These are phyloP conservation scores for Lynx canadensis DNA, from an alignment of 2,113 vertebrate genomes.

Conservation along the genomic window DNA sequence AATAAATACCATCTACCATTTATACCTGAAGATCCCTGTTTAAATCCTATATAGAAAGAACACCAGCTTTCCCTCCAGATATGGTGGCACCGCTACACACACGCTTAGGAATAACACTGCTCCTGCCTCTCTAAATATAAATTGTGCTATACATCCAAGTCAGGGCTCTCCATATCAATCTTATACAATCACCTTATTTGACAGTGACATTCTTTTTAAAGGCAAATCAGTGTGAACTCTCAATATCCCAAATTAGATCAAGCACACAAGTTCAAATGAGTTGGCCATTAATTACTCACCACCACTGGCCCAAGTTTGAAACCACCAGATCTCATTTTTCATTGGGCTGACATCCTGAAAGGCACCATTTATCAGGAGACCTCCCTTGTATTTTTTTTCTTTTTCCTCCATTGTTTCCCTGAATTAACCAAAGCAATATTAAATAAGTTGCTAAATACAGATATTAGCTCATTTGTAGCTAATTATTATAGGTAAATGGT, in stretches of 20 bases:
- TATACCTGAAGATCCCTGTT: background rate
- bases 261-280: slow-evolving; percentile 78
- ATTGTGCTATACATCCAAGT: background rate
- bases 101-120: background rate
- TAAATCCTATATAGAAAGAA: background rate
- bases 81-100: background rate
- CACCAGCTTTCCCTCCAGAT: background rate
- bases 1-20: background rate
- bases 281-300: slow-evolving; percentile 82
- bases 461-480: slow-evolving; percentile 86
- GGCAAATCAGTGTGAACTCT: slow-evolving; percentile 75
- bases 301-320: slow-evolving; percentile 73
- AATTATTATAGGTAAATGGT: slow-evolving; percentile 87
- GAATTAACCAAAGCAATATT: slow-evolving; percentile 81
- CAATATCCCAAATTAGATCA: slow-evolving; percentile 84
- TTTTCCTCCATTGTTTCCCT: slow-evolving; percentile 76
- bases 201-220: slow-evolving; percentile 80
- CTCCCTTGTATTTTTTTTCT: slow-evolving; percentile 76
- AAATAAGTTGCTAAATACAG: slow-evolving; percentile 85
- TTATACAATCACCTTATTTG: slow-evolving; percentile 78
- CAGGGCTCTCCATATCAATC: slow-evolving; percentile 61
- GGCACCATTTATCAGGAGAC: slow-evolving; percentile 82
- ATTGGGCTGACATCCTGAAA: slow-evolving; percentile 82
- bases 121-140: background rate
- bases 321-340: slow-evolving; percentile 76